Percentiles rank a stretch among this genome's conserved stretches.
Evolutionary conservation across 1,140 invertebrate genomes (phyloP).

Genomic region (Helicoverpa zea): DNA sequence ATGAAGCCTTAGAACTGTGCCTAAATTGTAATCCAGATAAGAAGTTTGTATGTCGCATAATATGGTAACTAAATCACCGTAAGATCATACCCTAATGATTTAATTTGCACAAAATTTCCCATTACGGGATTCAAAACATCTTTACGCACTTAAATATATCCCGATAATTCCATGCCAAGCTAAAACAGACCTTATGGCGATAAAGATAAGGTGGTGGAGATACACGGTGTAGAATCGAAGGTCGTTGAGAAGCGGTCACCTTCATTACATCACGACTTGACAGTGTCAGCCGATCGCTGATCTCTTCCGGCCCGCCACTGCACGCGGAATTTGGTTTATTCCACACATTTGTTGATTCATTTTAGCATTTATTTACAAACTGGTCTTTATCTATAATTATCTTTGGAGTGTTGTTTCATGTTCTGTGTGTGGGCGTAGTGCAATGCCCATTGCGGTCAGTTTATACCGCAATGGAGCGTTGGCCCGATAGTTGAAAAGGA

Average conservation of each 20-base stretch:
- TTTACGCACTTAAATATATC: background rate
- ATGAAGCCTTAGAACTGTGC: slow-evolving; percentile 6
- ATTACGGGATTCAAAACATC: slow-evolving; percentile 7
- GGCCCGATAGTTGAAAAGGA: slow-evolving; percentile 12
- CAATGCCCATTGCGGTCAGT: slow-evolving; percentile 26
- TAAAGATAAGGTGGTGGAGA: background rate
- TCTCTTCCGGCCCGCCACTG: slow-evolving; percentile 21
- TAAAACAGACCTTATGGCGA: background rate
- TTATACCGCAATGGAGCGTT: slow-evolving; percentile 8
- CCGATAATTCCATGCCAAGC: background rate
- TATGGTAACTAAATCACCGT: background rate
- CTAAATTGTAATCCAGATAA: background rate
- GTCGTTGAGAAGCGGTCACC: slow-evolving; percentile 59
- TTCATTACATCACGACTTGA: slow-evolving; percentile 59
- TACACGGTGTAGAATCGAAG: slow-evolving; percentile 44
- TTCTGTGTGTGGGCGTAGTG: slow-evolving; percentile 27
- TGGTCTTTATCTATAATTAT: slow-evolving; percentile 26
- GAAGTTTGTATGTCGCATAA: background rate
- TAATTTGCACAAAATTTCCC: background rate
- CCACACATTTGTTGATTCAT: background rate
- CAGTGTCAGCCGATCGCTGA: slow-evolving; percentile 48
- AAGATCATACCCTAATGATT: slow-evolving; percentile 2
- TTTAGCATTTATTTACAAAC: slow-evolving; percentile 5
- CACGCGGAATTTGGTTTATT: slow-evolving; percentile 21
- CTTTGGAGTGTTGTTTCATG: slow-evolving; percentile 20